Evolutionary conservation across 2,113 vertebrate species (phyloP).

Genomic region (Naja naja): DNA sequence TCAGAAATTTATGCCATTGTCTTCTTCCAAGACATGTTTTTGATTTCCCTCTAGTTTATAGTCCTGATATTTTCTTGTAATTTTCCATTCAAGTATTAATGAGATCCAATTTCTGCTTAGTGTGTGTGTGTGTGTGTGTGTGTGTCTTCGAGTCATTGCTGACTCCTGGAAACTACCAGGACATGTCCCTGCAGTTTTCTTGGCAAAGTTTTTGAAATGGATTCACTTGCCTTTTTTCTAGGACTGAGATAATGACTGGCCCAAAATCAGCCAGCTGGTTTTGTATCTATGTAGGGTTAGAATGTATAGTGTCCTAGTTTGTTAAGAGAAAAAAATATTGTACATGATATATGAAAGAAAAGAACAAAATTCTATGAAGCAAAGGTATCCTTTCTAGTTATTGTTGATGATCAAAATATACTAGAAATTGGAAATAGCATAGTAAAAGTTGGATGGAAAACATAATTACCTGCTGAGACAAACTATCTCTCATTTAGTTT

Average conservation of each 20-base stretch:
- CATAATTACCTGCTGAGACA: not conserved
- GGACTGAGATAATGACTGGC: not conserved
- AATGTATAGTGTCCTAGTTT: not conserved
- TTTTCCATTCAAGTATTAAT: not conserved
- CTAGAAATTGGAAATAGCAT: not conserved
- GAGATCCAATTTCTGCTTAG: not conserved
- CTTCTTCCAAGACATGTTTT: no score
- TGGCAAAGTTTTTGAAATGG: not conserved
- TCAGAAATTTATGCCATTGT: no score
- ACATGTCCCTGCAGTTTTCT: not conserved
- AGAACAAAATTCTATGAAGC: not conserved
- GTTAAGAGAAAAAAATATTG: not conserved
- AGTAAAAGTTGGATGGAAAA: not conserved
- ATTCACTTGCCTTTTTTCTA: not conserved
- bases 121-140: no score
- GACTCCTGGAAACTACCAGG: not conserved
- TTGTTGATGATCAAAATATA: not conserved
- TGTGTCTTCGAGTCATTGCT: not conserved
- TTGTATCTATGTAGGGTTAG: not conserved
- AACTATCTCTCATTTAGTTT: not conserved
- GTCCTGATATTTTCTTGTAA: not conserved
- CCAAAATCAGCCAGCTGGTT: not conserved
- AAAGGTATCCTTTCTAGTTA: not conserved
- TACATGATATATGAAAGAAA: not conserved
- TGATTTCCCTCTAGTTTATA: no score